Base-by-base conservation (phyloP, 2,888 invertebrate species). In the Thalpophila matura region DNA sequence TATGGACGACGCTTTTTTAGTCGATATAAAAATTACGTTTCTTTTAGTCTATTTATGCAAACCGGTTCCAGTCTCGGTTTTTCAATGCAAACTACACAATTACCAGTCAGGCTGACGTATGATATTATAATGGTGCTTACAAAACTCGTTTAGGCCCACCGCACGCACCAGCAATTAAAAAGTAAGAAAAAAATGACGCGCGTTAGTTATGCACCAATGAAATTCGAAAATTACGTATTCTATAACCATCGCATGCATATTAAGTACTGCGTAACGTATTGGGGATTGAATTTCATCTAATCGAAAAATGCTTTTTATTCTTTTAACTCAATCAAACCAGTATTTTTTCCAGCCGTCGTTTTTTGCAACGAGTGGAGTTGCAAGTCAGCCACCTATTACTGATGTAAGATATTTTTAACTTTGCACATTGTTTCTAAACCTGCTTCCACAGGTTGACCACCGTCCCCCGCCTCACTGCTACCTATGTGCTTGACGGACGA, bases 161-260 rank as follows among this genome's bases (percentile, higher is more conserved):
- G 35, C 69, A 75, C 64, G 75, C 61, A 62, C 42, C 40, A 45
- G 56, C 18, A 38, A 73, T 65, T 46, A 76, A 43, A 57, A 49
- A 66, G 27, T 62, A 46, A 55, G 51, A 71, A 69, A 64, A 64
- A 55, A 57, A 33, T 54, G 62, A 60, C 61, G 45, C 51, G 18
- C 45, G 65, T 74, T 74, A 74, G 77, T 49, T 65, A 74, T 74
- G 77, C 77, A 64, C 65, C 64, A 72, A 65, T 67, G 72, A 69
- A 63, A 65, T 49, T 45, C 1, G 26, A 66, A 79, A 79, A 72
- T 43, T 65, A 54, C 35, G 57, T 68, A 68, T 63, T 72, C 57
- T 54, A 35, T 63, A 47, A 57, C 54, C 57, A 72, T 63, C 50
- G 74, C 68, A 63, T 73, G 60, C 46, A 63, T 50, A 59, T 62